Evolutionary conservation across 2,888 invertebrate genomes (phyloP), one percentile per base, ranked within the genome.

Genomic region (Dolichopus griseipennis): DNA sequence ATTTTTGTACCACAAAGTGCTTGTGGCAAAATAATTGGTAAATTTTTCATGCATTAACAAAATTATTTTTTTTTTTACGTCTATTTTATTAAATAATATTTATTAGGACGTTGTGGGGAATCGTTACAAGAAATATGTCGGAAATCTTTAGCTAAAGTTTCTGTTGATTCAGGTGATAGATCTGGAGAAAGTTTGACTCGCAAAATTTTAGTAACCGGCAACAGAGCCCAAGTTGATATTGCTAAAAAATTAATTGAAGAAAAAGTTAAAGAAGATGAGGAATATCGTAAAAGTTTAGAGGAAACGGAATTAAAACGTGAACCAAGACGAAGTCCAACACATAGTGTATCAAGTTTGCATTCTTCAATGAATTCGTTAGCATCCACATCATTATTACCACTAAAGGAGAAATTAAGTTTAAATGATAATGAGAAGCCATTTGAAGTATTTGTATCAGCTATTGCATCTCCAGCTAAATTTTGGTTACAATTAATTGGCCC

Each of bases 401-500:
- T 78, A 2, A 74, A 78, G 15, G 82, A 81, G 66, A 81, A 81
- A 68, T 66, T 82, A 12, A 71, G 77, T 72, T 75, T 77, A 5
- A 66, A 68, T 70, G 73, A 76, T 20, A 74, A 73, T 20, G 74
- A 75, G 20, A 85, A 88, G 1, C 85, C 86, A 21, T 87, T 93
- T 76, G 91, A 95, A 76, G 91, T 95, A 20, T 95, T 90, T 81
- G 91, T 95, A 5, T 93, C 93, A 0, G 93, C 94, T 0, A 87
- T 93, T 71, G 89, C 90, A 18, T 88, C 88, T 37, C 95, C 95
- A 0, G 83, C 85, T 0, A 84, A 86, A 71, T 95, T 96, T 83
- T 96, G 94, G 93, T 86, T 95, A 12, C 95, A 95, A 83, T 85
- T 92, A 71, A 86, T 89, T 67, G 90, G 92, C 0, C 86, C 90